A percentile compares a stretch with the other conserved stretches of the same genome.
phyloP scores from a whole-genome alignment of 2,797 vertebrate species.

The Heteromormyrus szaboi region DNA sequence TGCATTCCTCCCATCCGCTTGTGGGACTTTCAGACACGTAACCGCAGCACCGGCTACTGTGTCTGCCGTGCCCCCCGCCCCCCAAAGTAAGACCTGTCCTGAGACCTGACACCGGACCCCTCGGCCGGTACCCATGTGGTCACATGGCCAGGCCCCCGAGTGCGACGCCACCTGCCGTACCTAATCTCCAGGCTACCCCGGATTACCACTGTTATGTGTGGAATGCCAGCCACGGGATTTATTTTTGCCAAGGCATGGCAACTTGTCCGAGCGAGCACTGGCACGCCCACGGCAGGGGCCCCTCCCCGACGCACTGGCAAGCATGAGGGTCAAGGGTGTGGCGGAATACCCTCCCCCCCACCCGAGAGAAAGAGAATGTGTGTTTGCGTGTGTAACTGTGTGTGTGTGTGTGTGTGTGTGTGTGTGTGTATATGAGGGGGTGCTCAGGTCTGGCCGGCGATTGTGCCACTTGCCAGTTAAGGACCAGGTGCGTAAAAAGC shows the following conservation, averaged over 20 bases:
- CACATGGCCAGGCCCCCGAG: background rate
- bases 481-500: background rate
- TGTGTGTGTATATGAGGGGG: background rate
- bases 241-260: background rate
- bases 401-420: background rate
- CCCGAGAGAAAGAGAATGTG: background rate
- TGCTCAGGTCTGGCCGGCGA: background rate
- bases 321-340: background rate
- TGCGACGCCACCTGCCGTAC: background rate
- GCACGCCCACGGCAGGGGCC: background rate
- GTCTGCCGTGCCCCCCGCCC: background rate
- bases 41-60: background rate
- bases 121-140: background rate
- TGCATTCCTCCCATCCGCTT: background rate
- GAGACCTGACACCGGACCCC: background rate
- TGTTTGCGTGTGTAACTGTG: background rate
- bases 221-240: background rate
- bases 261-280: background rate
- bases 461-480: background rate
- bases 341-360: background rate
- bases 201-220: background rate
- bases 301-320: background rate
- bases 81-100: background rate
- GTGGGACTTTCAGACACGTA: background rate
- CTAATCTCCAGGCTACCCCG: background rate